Conservation (phyloP, 2,113 vertebrate genomes). For the Heliornis fulica region DNA sequence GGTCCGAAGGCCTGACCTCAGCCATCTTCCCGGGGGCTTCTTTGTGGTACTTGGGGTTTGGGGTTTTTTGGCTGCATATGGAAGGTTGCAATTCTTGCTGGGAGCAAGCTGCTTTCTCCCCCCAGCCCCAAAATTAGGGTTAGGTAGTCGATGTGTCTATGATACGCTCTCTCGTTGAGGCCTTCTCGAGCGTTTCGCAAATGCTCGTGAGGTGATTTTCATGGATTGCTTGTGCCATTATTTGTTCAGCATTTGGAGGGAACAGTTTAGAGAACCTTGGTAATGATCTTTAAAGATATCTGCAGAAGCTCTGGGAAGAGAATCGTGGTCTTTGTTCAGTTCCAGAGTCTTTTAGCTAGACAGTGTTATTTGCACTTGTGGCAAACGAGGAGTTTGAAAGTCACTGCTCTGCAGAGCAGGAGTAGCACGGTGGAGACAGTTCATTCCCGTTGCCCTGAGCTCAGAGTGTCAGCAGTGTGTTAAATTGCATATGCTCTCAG, state of each 20-base stretch:
- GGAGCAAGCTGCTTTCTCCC: background rate
- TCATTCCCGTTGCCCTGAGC: background rate
- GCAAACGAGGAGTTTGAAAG: background rate
- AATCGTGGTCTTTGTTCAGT: background rate
- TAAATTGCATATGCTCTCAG: background rate
- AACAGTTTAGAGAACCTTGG: background rate
- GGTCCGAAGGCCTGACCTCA: background rate
- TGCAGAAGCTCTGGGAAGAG: background rate
- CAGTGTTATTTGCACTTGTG: background rate
- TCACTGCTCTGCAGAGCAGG: background rate
- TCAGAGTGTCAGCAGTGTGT: background rate
- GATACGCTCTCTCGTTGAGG: background rate
- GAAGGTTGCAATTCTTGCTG: background rate
- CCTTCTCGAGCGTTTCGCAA: background rate
- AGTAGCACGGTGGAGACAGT: background rate
- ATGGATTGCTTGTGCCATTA: background rate
- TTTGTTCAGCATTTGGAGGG: background rate
- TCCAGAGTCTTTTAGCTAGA: background rate
- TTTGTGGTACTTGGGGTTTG: background rate
- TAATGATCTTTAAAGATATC: background rate
- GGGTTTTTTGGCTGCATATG: background rate
- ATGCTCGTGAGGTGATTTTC: background rate
- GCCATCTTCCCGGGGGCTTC: background rate
- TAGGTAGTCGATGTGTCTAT: background rate
- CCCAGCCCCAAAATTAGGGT: accelerated